Conservation (phyloP, 2,797 vertebrate genomes). For the Peromyscus melanophrys region DNA sequence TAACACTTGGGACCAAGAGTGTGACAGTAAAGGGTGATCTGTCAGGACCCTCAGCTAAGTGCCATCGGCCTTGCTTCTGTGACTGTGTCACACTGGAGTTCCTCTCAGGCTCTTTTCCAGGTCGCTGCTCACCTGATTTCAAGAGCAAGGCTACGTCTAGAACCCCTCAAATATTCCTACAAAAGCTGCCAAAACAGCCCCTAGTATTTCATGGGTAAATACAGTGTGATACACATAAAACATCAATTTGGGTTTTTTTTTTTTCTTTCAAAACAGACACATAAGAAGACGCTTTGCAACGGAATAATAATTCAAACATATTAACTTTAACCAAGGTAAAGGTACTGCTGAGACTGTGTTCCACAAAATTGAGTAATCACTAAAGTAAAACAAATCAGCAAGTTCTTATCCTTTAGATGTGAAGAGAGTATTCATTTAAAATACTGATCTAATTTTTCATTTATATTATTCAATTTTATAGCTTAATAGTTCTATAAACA, state of each 20-base stretch:
- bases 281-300: constrained; percentile 57
- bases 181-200: not conserved
- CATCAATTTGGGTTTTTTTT: constrained; percentile 18
- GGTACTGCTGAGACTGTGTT: constrained; percentile 29
- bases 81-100: not conserved
- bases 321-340: constrained; percentile 60
- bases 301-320: not conserved
- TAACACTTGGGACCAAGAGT: not conserved
- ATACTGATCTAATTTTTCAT: not conserved
- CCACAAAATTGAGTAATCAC: not conserved
- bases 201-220: constrained; percentile 55
- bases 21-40: constrained; percentile 12
- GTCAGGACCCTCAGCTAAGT: constrained; percentile 29
- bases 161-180: not conserved
- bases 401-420: not conserved
- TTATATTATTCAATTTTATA: not conserved
- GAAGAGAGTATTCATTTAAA: constrained; percentile 37
- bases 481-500: constrained; percentile 49
- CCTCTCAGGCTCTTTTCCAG: not conserved
- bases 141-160: not conserved
- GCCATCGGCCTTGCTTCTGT: not conserved
- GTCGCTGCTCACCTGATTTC: not conserved
- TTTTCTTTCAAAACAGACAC: constrained; percentile 63
- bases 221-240: constrained; percentile 37
- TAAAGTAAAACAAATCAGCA: not conserved